Evolutionary conservation across 2,888 invertebrate genomes (phyloP), one percentile per base, ranked within the genome.

Genomic region (Calameuta filiformis): DNA sequence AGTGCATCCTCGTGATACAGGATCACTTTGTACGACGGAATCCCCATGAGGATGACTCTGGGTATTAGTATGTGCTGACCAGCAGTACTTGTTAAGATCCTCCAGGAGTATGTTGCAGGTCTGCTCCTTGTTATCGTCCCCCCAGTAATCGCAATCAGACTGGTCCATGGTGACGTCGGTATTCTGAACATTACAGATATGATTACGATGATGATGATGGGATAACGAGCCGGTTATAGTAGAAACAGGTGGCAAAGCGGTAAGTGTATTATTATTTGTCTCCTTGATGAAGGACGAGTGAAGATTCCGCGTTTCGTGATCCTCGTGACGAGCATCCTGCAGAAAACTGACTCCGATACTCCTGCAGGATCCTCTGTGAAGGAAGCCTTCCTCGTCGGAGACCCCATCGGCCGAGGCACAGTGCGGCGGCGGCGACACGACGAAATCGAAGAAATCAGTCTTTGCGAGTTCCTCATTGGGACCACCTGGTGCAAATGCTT

Each of bases 361-460:
- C 12, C 90, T 83, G 77, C 89, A 87, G 12, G 84, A 84, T 12
- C 85, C 82, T 31, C 90, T 89, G 89, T 95, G 95, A 69, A 93
- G 92, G 79, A 93, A 91, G 73, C 92, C 91, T 40, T 93, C 93
- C 75, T 94, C 94, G 92, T 95, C 95, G 89, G 94, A 94, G 88
- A 96, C 94, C 87, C 96, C 96, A 40, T 85, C 86, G 68, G 86
- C 86, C 69, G 87, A 83, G 6, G 88, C 77, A 34, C 90, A 85
- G 78, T 90, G 91, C 3, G 89, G 86, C 6, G 90, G 89, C 80
- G 96, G 96, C 74, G 96, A 95, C 77, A 96, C 96, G 82, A 97
- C 97, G 92, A 97, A 96, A 92, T 97, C 97, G 92, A 97, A 97
- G 93, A 97, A 97, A 93, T 97, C 97, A 85, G 96, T 96, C 93